Evolutionary conservation across 2,797 vertebrate genomes (phyloP).

Genomic region (Cuculus canorus): DNA sequence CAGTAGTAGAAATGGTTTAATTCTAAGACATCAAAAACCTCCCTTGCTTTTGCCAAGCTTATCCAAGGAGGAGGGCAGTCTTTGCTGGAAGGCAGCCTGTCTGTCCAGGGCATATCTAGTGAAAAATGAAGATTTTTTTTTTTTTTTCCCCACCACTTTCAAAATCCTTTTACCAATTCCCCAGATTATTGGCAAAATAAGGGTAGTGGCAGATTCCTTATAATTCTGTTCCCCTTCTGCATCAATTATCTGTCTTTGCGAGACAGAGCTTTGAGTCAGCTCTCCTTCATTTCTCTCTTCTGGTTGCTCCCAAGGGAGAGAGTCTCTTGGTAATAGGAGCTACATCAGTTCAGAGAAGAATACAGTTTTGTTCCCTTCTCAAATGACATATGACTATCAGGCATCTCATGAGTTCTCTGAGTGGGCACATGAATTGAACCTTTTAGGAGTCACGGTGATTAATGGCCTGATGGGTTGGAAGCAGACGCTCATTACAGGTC

Average conservation of each 20-base stretch:
- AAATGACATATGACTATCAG: conserved; percentile 62
- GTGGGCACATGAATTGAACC: conserved; percentile 61
- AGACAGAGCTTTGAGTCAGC: conserved; percentile 47
- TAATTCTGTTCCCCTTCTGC: background rate
- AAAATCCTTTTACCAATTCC: background rate
- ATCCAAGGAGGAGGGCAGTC: background rate
- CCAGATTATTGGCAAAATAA: background rate
- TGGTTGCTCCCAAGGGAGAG: conserved; percentile 28
- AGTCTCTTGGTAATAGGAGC: conserved; percentile 55
- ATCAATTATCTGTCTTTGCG: background rate
- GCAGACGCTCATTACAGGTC: conserved; percentile 1
- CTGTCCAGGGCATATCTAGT: background rate
- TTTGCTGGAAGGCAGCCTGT: background rate
- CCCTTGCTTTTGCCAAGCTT: background rate
- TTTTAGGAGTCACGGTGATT: conserved; percentile 52
- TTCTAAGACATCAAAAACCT: background rate
- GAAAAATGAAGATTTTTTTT: background rate
- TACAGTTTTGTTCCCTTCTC: conserved; percentile 50
- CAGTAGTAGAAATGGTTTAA: background rate
- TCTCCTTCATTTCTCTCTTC: conserved; percentile 24
- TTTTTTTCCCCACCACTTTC: background rate
- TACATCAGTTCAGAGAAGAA: conserved; percentile 50
- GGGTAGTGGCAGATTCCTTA: background rate
- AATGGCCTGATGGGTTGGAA: conserved; percentile 55
- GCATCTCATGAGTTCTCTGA: conserved; percentile 54